A percentile compares a stretch with the other conserved stretches of the same genome.
These are phyloP conservation scores for Tachycineta bicolor DNA, from an alignment of 2,113 vertebrate species.

Conservation along the genomic window DNA sequence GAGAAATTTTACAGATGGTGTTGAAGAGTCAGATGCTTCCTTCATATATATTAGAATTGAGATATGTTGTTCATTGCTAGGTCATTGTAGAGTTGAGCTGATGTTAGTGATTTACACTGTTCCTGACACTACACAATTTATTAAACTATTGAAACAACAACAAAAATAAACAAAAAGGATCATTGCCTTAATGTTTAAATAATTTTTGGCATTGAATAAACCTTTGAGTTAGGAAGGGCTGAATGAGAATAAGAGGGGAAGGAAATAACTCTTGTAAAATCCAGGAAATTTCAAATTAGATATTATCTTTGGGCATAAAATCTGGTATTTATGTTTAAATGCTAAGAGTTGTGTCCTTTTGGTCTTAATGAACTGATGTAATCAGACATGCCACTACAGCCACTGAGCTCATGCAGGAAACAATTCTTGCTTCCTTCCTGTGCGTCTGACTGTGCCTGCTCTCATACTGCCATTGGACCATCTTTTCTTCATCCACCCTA, in stretches of 20 bases:
- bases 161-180: neutral
- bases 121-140: neutral
- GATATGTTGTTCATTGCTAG: neutral
- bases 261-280: neutral
- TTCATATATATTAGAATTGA: neutral
- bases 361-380: neutral
- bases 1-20: neutral
- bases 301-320: neutral
- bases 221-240: neutral
- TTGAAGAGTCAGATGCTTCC: neutral
- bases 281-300: neutral
- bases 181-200: neutral
- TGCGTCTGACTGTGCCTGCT: neutral
- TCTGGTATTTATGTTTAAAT: neutral
- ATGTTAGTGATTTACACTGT: neutral
- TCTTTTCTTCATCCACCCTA: neutral
- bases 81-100: neutral
- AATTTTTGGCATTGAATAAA: neutral
- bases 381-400: neutral
- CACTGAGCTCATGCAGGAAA: neutral
- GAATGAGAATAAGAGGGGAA: neutral
- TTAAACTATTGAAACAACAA: neutral
- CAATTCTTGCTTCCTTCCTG: neutral
- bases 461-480: neutral
- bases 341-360: neutral